These are phyloP conservation scores for Drosophila planitibia DNA, from an alignment of 2,888 invertebrate species.

Conservation along the genomic window DNA sequence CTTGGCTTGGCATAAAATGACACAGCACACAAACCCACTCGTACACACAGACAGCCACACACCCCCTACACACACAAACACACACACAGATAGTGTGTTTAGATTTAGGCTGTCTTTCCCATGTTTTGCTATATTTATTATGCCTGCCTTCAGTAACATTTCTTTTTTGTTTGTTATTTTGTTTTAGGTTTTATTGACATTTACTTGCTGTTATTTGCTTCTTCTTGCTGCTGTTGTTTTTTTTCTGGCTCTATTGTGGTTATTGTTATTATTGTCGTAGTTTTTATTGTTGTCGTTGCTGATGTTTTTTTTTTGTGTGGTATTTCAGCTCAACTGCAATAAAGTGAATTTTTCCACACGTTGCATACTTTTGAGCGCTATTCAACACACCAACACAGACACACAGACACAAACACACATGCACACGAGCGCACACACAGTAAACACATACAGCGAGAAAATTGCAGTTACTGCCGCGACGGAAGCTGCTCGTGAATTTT, in stretches of 20 bases:
- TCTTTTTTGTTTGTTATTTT: conserved; percentile 8
- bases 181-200: conserved; percentile 63
- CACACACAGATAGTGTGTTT: conserved; percentile 30
- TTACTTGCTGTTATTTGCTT: conserved; percentile 67
- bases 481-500: conserved; percentile 71
- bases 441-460: conserved; percentile 57
- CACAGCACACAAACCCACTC: conserved; percentile 38
- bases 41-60: neutral
- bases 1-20: conserved; percentile 65
- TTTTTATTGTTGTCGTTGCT: conserved; percentile 47
- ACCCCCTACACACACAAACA: conserved; percentile 16
- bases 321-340: conserved; percentile 71
- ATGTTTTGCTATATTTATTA: conserved; percentile 47
- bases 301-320: conserved; percentile 16
- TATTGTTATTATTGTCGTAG: conserved; percentile 23
- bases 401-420: conserved; percentile 29
- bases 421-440: conserved; percentile 23
- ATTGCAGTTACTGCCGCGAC: conserved; percentile 73
- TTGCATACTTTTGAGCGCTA: conserved; percentile 72
- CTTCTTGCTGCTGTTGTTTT: conserved; percentile 9
- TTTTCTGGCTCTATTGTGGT: conserved; percentile 21
- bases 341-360: conserved; percentile 72
- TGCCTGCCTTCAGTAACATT: conserved; percentile 14
- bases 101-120: conserved; percentile 36
- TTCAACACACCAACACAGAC: conserved; percentile 42